A percentile compares a stretch with the other conserved stretches of the same genome.
These are phyloP conservation scores for Columba guinea DNA, from an alignment of 2,797 vertebrate species.

Conservation along the genomic window DNA sequence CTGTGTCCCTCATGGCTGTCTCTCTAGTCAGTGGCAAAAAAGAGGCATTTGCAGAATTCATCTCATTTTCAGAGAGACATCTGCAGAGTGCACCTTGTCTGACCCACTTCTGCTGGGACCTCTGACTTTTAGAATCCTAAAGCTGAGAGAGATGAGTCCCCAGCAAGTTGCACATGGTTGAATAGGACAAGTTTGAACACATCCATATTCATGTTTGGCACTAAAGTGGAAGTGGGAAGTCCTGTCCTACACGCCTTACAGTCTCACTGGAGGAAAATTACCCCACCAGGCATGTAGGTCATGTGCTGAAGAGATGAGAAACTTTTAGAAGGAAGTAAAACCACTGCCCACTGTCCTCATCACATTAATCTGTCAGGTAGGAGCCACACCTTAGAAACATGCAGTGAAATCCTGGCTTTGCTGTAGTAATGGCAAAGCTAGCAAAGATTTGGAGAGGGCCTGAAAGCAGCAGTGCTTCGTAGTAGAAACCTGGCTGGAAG, in stretches of 20 bases:
- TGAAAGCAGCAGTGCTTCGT: neutral
- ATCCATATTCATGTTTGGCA: neutral
- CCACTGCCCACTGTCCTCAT: neutral
- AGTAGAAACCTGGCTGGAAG: neutral
- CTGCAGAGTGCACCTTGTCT: neutral
- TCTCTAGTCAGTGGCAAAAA: neutral
- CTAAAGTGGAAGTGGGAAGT: neutral
- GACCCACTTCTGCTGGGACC: neutral
- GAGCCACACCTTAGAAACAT: neutral
- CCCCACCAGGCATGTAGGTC: neutral
- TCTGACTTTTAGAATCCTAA: neutral
- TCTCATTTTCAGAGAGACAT: neutral
- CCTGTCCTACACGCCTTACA: neutral
- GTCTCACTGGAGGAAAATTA: neutral
- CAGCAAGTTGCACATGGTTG: neutral
- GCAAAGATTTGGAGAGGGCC: neutral
- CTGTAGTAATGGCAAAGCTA: neutral
- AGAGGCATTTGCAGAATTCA: neutral
- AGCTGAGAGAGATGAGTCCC: neutral
- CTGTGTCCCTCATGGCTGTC: neutral
- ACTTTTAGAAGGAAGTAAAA: neutral
- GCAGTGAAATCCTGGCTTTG: neutral
- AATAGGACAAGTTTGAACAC: neutral
- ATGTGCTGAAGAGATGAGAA: neutral
- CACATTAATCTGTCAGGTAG: neutral